Conservation (phyloP, 2,113 vertebrate genomes). For the Oceanites oceanicus region DNA sequence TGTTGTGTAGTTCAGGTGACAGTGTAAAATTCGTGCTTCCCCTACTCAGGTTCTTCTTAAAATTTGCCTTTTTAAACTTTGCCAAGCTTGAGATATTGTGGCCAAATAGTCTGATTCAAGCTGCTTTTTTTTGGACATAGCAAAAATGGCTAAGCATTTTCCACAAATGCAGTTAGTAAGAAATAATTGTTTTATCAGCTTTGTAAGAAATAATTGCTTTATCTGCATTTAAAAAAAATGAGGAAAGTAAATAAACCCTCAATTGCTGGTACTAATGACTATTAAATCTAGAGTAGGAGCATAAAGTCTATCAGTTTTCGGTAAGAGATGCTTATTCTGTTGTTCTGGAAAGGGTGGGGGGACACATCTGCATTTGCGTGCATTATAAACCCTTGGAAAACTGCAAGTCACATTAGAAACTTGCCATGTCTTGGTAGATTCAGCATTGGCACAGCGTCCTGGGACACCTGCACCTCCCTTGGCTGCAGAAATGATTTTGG, state of each 20-base stretch:
- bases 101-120: neutral
- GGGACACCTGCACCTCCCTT: neutral
- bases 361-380: neutral
- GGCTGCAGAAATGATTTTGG: neutral
- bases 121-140: neutral
- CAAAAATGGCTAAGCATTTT: neutral
- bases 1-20: neutral
- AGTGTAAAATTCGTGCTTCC: neutral
- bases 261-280: neutral
- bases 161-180: neutral
- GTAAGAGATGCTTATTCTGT: neutral
- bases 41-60: neutral
- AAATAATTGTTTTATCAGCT: neutral
- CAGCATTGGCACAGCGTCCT: rapidly evolving
- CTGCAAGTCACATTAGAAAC: neutral
- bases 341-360: neutral
- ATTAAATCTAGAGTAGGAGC: neutral
- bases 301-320: neutral
- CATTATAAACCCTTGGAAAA: neutral
- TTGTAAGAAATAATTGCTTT: neutral
- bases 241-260: rapidly evolving
- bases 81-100: neutral
- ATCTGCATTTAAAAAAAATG: neutral
- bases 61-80: neutral
- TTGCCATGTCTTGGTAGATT: neutral